Base-by-base conservation (phyloP, 2,797 vertebrate genomes). In the Sebastes minor region DNA sequence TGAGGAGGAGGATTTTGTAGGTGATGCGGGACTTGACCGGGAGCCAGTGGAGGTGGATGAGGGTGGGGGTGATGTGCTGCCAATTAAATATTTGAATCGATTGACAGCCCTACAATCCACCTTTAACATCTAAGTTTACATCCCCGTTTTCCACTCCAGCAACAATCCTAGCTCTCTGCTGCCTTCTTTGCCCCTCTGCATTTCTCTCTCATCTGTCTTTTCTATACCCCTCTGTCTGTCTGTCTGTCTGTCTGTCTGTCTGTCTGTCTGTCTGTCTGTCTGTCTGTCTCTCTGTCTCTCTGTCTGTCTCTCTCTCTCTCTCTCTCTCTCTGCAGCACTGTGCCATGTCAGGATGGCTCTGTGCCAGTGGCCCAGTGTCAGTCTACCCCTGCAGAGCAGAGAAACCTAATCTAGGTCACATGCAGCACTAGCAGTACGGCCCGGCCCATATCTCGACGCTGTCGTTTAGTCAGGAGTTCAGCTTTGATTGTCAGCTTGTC, bases 371-470 rank as follows among this genome's bases (percentile, higher is more conserved):
- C 85, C 88, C 91, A 84, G 87, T 84, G 90, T 90, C 89, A 83
- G 79, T 88, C 83, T 90, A 77, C 89, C 89, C 85, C 91, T 92
- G 91, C 91, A 92, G 86, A 89, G 90, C 83, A 81, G 81, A 85
- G 88, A 91, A 88, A 90, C 86, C 80, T 90, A 93, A 94, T 93
- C 86, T 94, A 92, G 91, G 92, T 92, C 91, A 93, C 85, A 90
- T 80, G 82, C 83, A 79, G 79, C 86, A 91, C 81, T 68, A 82
- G 86, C 74, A 83, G 73, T 46, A 67, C 62, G 80, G 81, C 74
- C 83, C 32, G 33, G 79, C 83, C 76, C 83, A 82, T 57, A 77
- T 84, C 83, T 80, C 72, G 5, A 64, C 69, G 22, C 76, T 69
- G 35, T 23, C 9, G 22, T 74, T 74, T 70, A 70, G 62, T 82